Conservation (phyloP, 2,888 invertebrate species). For the Trachelus tabidus region DNA sequence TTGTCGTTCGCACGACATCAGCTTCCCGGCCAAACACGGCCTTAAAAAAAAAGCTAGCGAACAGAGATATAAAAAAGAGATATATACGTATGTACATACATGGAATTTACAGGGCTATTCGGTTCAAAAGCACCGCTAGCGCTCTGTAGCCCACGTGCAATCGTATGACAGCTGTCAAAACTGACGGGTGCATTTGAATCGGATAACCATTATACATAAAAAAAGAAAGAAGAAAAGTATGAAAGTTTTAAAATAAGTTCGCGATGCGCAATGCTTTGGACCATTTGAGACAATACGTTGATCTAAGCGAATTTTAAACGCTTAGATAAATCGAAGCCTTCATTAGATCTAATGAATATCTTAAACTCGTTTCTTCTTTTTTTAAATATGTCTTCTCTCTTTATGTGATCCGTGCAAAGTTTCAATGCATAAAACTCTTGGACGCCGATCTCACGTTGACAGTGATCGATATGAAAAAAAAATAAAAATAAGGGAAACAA, state of each 20-base stretch:
- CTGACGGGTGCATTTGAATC: background rate
- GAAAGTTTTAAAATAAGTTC: background rate
- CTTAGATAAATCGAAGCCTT: slow-evolving; percentile 18
- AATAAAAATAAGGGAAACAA: background rate
- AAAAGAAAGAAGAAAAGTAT: background rate
- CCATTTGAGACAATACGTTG: slow-evolving; percentile 29
- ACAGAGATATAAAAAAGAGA: background rate
- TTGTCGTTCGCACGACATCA: background rate
- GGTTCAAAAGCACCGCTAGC: background rate
- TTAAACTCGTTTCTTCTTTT: slow-evolving; percentile 9
- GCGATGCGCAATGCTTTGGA: slow-evolving; percentile 3
- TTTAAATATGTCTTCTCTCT: slow-evolving; percentile 17
- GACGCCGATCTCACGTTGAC: slow-evolving; percentile 50
- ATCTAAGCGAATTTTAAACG: slow-evolving; percentile 18
- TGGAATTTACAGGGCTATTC: background rate
- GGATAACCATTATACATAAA: background rate
- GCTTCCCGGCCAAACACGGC: background rate
- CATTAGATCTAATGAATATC: slow-evolving; percentile 14
- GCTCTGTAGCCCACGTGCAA: background rate
- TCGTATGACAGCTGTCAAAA: background rate
- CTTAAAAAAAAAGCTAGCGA: background rate
- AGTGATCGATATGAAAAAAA: slow-evolving; percentile 5
- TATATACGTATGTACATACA: slow-evolving; percentile 4
- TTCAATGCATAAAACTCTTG: slow-evolving; percentile 31
- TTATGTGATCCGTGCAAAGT: slow-evolving; percentile 27